Evolutionary conservation across 2,113 vertebrate genomes (phyloP).

Genomic region (Rhinoderma darwinii): DNA sequence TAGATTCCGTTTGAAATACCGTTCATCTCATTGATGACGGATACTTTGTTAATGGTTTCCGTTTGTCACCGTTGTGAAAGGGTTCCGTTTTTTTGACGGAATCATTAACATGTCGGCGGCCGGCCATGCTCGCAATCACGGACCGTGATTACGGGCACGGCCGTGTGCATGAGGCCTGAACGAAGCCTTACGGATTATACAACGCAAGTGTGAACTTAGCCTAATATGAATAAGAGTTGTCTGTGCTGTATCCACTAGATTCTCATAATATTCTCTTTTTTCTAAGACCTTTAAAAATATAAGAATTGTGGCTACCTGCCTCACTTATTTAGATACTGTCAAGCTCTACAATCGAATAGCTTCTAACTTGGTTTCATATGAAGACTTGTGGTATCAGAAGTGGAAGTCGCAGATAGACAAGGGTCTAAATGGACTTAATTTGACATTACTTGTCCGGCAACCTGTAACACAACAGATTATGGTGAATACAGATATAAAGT

Average conservation of each 20-base stretch:
- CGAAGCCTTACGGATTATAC: too few species aligned
- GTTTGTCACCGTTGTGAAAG: too few species aligned
- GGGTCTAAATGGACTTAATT: conserved; percentile 50
- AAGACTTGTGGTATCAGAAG: conserved; percentile 56
- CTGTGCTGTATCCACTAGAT: neutral
- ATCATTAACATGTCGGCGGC: too few species aligned
- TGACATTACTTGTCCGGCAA: conserved; percentile 45
- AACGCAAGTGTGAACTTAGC: too few species aligned
- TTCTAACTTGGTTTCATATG: conserved; percentile 47
- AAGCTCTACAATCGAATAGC: conserved; percentile 58
- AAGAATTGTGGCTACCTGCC: conserved; percentile 24
- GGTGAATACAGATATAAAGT: conserved; percentile 55
- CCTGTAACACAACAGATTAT: conserved; percentile 28
- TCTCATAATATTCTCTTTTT: neutral
- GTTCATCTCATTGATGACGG: too few species aligned
- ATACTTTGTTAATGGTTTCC: too few species aligned
- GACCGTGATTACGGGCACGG: too few species aligned
- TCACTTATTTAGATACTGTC: conserved; percentile 49
- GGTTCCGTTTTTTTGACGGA: too few species aligned
- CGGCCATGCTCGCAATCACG: too few species aligned
- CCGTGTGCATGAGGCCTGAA: too few species aligned
- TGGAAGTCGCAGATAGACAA: conserved; percentile 55
- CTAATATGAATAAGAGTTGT: neutral
- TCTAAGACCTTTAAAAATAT: conserved; percentile 50
- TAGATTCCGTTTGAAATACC: too few species aligned